Conservation (phyloP, 2,888 invertebrate species). For the Eristalis arbustorum region DNA sequence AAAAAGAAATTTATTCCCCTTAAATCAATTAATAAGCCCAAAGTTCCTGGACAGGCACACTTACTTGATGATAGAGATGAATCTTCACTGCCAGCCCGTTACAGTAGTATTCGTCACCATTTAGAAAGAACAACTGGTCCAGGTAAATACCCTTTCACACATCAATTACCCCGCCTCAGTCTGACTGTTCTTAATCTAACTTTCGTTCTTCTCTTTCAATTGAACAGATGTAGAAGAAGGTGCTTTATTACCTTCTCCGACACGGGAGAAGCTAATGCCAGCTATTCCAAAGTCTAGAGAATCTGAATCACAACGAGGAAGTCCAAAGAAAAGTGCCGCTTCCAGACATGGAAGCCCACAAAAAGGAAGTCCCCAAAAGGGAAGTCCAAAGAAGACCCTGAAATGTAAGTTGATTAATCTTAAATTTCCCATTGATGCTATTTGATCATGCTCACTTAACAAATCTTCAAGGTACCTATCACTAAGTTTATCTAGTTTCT, state of each 20-base stretch:
- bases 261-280: conserved; percentile 87
- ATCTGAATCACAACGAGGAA: conserved; percentile 79
- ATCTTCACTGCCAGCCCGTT: conserved; percentile 79
- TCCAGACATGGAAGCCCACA: conserved; percentile 81
- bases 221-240: conserved; percentile 83
- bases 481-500: background rate
- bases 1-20: conserved; percentile 89
- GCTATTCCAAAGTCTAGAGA: conserved; percentile 81
- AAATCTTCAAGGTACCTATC: background rate
- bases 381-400: conserved; percentile 82
- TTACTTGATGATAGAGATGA: conserved; percentile 82
- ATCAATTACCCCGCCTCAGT: background rate
- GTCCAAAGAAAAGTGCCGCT: conserved; percentile 80
- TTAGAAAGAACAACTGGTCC: conserved; percentile 87
- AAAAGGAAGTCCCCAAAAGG: conserved; percentile 82
- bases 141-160: conserved; percentile 79
- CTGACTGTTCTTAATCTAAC: background rate
- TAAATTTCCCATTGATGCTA: background rate
- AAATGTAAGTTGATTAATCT: conserved; percentile 78
- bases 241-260: conserved; percentile 85
- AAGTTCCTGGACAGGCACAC: conserved; percentile 83
- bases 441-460: conserved; percentile 1
- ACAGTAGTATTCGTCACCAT: conserved; percentile 85
- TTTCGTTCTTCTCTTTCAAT: background rate
- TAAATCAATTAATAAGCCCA: conserved; percentile 79